A percentile compares a stretch with the other conserved stretches of the same genome.
phyloP scores from a whole-genome alignment of 2,113 vertebrate genomes.

The Forbesichthys agassizii region DNA sequence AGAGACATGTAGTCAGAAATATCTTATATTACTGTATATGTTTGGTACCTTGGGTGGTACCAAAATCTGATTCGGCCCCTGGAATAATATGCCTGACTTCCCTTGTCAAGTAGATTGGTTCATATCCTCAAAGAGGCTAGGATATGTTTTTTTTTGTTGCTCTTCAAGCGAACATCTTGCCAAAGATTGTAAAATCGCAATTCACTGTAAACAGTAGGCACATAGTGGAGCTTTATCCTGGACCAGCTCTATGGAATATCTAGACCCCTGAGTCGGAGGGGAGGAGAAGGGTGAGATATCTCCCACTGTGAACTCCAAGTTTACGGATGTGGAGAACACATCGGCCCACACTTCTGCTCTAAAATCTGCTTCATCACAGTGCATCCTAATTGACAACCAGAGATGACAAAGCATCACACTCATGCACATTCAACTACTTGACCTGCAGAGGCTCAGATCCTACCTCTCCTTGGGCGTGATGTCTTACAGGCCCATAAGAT shows the following conservation, averaged over 20 bases:
- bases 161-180: conserved; percentile 6
- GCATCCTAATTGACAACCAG: not conserved
- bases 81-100: too few relatives aligned
- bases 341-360: not conserved
- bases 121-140: not conserved
- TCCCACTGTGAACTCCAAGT: not conserved
- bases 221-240: conserved; percentile 8
- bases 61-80: too few relatives aligned
- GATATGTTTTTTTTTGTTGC: conserved; percentile 14
- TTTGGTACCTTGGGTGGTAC: too few relatives aligned
- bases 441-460: not conserved
- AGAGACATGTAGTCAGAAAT: too few relatives aligned
- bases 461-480: not conserved
- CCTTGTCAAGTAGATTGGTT: too few relatives aligned
- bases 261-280: conserved; percentile 1
- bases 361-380: not conserved
- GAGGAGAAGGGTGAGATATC: not conserved
- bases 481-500: not conserved
- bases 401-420: not conserved
- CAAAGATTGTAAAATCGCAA: conserved; percentile 1
- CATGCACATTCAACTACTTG: not conserved
- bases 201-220: conserved; percentile 12
- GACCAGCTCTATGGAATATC: conserved; percentile 1
- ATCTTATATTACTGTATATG: too few relatives aligned
- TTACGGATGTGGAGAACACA: not conserved